Conservation (phyloP, 2,888 invertebrate species). For the Lordiphosa fenestrarum region DNA sequence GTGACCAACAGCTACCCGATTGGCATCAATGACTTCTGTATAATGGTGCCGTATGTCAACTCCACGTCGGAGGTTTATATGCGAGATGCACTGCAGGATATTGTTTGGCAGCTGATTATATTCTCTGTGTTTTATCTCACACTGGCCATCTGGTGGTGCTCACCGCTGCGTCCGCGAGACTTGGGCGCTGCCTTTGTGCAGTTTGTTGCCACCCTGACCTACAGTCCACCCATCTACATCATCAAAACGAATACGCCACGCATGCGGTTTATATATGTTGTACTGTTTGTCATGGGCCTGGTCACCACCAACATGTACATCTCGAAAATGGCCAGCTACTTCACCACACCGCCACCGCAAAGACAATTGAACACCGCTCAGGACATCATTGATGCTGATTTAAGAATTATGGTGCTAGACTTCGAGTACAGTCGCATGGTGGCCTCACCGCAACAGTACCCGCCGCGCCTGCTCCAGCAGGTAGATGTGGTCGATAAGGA, state of each 20-base stretch:
- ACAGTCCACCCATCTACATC: conserved; percentile 48
- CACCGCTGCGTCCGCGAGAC: conserved; percentile 53
- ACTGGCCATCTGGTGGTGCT: conserved; percentile 61
- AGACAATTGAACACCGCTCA: conserved; percentile 58
- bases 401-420: conserved; percentile 51
- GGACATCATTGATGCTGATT: conserved; percentile 60
- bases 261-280: conserved; percentile 54
- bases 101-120: conserved; percentile 58
- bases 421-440: conserved; percentile 51
- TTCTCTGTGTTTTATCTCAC: conserved; percentile 50
- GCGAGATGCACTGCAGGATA: conserved; percentile 44
- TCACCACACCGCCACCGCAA: conserved; percentile 49
- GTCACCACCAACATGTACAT: conserved; percentile 67
- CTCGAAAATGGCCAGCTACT: conserved; percentile 69
- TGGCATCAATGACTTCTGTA: conserved; percentile 71
- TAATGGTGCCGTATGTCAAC: conserved; percentile 72
- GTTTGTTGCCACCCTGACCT: conserved; percentile 56
- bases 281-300: conserved; percentile 63
- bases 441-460: conserved; percentile 26
- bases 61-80: conserved; percentile 60
- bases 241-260: conserved; percentile 42
- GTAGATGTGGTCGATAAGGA: conserved; percentile 36
- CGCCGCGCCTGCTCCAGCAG: conserved; percentile 45
- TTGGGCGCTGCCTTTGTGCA: conserved; percentile 60
- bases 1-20: conserved; percentile 70